Evolutionary conservation across 2,888 invertebrate genomes (phyloP).

Genomic region (Acanthoscelides obtectus): DNA sequence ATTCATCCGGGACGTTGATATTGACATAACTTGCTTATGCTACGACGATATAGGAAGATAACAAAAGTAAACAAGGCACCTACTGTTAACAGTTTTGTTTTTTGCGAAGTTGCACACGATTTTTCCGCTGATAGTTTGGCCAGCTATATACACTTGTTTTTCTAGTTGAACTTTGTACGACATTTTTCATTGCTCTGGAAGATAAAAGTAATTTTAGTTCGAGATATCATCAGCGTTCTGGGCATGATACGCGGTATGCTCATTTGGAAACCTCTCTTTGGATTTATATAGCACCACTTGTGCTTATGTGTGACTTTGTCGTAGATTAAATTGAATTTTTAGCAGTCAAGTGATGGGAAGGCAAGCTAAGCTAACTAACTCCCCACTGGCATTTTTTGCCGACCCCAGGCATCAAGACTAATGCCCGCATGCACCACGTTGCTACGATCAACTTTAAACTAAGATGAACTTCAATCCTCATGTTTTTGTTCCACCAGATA

Average conservation of each 20-base stretch:
- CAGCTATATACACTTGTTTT: background rate
- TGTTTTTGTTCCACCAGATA: too few relatives aligned
- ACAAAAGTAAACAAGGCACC: background rate
- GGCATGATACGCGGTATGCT: background rate
- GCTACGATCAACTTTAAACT: too few relatives aligned
- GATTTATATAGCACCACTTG: too few relatives aligned
- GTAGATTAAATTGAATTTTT: too few relatives aligned
- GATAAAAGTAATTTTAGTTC: background rate
- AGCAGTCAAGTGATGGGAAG: too few relatives aligned
- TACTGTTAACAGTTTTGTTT: background rate
- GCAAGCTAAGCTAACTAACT: too few relatives aligned
- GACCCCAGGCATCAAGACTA: too few relatives aligned
- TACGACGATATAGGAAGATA: background rate
- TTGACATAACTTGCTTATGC: background rate
- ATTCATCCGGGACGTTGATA: background rate
- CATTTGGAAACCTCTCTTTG: background rate
- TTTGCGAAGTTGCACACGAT: background rate
- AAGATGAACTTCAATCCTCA: too few relatives aligned
- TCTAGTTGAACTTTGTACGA: background rate
- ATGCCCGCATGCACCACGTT: too few relatives aligned
- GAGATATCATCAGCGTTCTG: background rate
- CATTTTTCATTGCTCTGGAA: background rate
- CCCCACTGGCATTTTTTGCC: too few relatives aligned
- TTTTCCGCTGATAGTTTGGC: background rate
- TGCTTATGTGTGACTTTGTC: too few relatives aligned